Evolutionary conservation across 2,888 invertebrate species (phyloP).

Genomic region (Folsomia manolachei): DNA sequence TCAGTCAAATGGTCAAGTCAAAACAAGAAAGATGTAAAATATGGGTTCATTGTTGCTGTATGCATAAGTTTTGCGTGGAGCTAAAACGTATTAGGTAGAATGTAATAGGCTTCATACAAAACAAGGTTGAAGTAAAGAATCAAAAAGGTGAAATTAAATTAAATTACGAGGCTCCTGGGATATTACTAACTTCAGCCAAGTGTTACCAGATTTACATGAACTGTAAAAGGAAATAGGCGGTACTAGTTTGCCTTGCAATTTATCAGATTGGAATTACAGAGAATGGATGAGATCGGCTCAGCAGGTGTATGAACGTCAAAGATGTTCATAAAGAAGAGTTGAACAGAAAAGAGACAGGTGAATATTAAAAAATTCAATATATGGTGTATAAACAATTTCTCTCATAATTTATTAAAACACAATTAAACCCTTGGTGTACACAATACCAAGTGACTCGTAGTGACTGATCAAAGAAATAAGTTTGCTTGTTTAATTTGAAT

Average conservation of each 20-base stretch:
- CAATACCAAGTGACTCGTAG: too few relatives aligned
- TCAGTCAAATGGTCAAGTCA: background rate
- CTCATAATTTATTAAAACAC: background rate
- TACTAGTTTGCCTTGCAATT: background rate
- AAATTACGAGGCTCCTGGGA: constrained; percentile 17
- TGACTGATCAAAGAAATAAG: background rate
- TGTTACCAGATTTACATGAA: background rate
- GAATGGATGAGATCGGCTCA: background rate
- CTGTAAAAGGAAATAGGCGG: constrained; percentile 22
- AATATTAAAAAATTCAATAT: background rate
- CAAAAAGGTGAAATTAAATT: constrained; percentile 21
- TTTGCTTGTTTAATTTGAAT: background rate
- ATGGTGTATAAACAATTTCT: background rate
- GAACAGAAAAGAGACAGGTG: background rate
- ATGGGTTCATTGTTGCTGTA: background rate
- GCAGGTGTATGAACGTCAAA: background rate
- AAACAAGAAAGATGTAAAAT: background rate
- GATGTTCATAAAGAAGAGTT: too few relatives aligned
- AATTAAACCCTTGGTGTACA: background rate
- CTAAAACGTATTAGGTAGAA: too few relatives aligned
- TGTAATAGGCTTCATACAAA: too few relatives aligned
- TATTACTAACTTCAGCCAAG: too few relatives aligned
- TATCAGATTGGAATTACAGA: background rate
- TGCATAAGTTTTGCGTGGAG: too few relatives aligned
- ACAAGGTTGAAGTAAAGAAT: constrained; percentile 8